These are phyloP conservation scores for Zenarchopterus dispar DNA, from an alignment of 2,797 vertebrate genomes.

Conservation along the genomic window DNA sequence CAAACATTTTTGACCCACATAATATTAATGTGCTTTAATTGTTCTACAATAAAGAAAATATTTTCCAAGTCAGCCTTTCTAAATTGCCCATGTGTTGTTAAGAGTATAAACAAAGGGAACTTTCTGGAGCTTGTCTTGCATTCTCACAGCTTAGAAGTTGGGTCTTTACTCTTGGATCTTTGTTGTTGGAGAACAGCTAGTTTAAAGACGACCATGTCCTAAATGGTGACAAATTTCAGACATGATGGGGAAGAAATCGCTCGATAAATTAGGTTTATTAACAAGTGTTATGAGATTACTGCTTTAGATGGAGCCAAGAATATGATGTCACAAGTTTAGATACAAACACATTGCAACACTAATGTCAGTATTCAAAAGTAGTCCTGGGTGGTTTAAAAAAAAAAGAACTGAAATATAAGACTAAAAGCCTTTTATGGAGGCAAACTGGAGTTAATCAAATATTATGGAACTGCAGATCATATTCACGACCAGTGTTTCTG, in stretches of 20 bases:
- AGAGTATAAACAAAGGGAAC: slow-evolving; percentile 30
- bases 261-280: slow-evolving; percentile 58
- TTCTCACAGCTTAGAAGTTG: slow-evolving; percentile 17
- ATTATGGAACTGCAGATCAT: not conserved
- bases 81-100: slow-evolving; percentile 22
- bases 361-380: slow-evolving; percentile 30
- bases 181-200: slow-evolving; percentile 57
- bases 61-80: slow-evolving; percentile 18
- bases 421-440: too few relatives aligned
- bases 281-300: slow-evolving; percentile 40
- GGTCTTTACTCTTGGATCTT: slow-evolving; percentile 23
- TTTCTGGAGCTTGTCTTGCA: slow-evolving; percentile 13
- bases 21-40: slow-evolving; percentile 21
- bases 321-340: slow-evolving; percentile 52
- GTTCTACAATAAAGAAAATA: slow-evolving; percentile 27
- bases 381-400: not conserved
- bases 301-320: slow-evolving; percentile 41
- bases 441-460: too few relatives aligned
- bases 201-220: slow-evolving; percentile 49
- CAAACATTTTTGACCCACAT: slow-evolving; percentile 17
- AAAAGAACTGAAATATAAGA: too few relatives aligned
- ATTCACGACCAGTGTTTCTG: not conserved
- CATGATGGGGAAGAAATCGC: slow-evolving; percentile 47
- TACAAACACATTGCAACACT: slow-evolving; percentile 44
- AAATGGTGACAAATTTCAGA: slow-evolving; percentile 61